phyloP scores from a whole-genome alignment of 2,888 invertebrate genomes.

The Idaea straminata region DNA sequence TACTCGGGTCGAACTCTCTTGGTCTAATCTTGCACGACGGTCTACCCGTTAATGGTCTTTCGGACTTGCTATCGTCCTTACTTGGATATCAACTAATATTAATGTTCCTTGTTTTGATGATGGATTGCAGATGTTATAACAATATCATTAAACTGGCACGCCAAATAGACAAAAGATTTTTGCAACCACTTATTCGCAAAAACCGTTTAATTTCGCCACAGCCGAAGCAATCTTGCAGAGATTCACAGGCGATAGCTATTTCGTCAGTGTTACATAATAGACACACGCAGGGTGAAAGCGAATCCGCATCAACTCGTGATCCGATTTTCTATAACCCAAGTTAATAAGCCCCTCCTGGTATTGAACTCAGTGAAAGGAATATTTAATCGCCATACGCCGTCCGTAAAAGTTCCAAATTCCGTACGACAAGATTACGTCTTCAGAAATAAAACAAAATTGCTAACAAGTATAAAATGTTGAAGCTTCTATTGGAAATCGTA shows the following conservation, averaged over 20 bases:
- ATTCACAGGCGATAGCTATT: slow-evolving; percentile 42
- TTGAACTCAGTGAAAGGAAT: slow-evolving; percentile 30
- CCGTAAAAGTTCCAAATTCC: slow-evolving; percentile 20
- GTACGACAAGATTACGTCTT: slow-evolving; percentile 7
- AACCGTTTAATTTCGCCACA: slow-evolving; percentile 25
- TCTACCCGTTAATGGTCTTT: slow-evolving; percentile 25
- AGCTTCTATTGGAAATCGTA: slow-evolving; percentile 5
- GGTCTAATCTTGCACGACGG: slow-evolving; percentile 36
- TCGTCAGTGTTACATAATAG: slow-evolving; percentile 45
- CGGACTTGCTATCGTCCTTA: neutral
- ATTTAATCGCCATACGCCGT: slow-evolving; percentile 14
- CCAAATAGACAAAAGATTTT: neutral
- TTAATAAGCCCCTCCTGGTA: slow-evolving; percentile 37
- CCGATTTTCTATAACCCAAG: slow-evolving; percentile 39
- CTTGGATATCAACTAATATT: neutral
- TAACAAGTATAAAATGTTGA: neutral
- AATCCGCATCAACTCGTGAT: slow-evolving; percentile 36
- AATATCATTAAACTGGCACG: neutral
- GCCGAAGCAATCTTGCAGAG: slow-evolving; percentile 32
- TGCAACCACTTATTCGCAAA: slow-evolving; percentile 10
- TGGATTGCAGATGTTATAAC: neutral
- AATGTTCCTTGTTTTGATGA: neutral
- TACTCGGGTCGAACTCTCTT: slow-evolving; percentile 6
- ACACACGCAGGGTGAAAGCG: slow-evolving; percentile 44
- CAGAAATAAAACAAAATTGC: slow-evolving; percentile 14